phyloP scores from a whole-genome alignment of 2,113 vertebrate genomes.

The Chrysochloris asiatica region DNA sequence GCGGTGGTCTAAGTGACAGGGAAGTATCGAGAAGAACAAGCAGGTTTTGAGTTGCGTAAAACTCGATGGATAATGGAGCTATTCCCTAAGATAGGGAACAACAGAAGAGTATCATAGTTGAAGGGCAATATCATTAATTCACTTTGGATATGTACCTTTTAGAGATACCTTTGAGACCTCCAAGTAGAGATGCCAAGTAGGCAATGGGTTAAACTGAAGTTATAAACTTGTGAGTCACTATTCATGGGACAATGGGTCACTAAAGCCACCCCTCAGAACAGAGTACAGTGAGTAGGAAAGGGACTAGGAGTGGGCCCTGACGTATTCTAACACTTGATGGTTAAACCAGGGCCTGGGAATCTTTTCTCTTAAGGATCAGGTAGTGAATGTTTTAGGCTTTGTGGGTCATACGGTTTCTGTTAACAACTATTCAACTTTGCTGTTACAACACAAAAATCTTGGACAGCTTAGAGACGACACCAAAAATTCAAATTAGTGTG shows the following conservation, averaged over 20 bases:
- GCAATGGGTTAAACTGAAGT: background rate
- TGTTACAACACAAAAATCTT: background rate
- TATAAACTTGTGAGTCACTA: background rate
- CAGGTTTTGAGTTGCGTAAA: background rate
- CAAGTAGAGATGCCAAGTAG: background rate
- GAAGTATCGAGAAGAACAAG: background rate
- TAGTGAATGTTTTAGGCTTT: background rate
- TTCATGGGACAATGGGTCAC: background rate
- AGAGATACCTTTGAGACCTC: background rate
- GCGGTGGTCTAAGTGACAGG: background rate
- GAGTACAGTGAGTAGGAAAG: background rate
- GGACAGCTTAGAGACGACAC: background rate
- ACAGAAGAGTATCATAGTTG: background rate
- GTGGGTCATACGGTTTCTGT: background rate
- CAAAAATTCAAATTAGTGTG: background rate
- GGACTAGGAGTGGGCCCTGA: background rate
- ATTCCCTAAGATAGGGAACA: background rate
- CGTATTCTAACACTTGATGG: background rate
- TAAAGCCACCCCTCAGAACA: background rate
- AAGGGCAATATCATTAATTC: no score
- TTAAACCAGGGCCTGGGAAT: background rate
- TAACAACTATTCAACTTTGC: background rate
- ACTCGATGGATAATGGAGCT: background rate
- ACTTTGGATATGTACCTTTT: background rate
- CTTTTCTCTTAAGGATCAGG: conserved; percentile 7